Evolutionary conservation across 2,797 vertebrate species (phyloP), one percentile per base, ranked within the genome.

Genomic region (Eulemur albifrons): DNA sequence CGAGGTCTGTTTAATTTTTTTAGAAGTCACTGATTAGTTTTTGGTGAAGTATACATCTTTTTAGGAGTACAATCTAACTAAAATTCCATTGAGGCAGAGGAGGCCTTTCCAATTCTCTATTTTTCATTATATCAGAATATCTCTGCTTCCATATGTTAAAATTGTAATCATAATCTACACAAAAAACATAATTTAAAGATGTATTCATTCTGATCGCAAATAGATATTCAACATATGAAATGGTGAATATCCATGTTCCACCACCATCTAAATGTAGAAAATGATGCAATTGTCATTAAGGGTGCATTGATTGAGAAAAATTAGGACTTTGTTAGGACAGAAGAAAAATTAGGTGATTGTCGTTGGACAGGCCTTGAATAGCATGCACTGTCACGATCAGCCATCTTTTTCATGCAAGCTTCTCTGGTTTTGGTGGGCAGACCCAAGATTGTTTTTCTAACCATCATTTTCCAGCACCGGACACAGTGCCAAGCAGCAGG

Each of bases 101-200:
- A 79, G 57, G 40, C 2, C 0, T 81, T 75, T 84, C 30, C 9
- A 52, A 23, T 38, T 50, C 40, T 18, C 11, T 38, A 21, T 67
- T 88, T 86, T 85, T 87, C 45, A 45, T 90, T 77, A 38, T 40
- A 10, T 59, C 7, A 10, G 48, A 90, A 35, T 25, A 52, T 50
- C 7, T 79, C 95, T 94, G 87, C 81, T 73, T 96, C 69, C 7
- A 83, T 77, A 17, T 65, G 11, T 86, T 67, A 96, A 81, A 79
- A 48, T 40, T 94, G 2, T 76, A 73, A 88, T 82, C 73, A 88
- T 14, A 70, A 90, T 88, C 30, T 52, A 43, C 20, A 38, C 45
- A 70, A 75, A 75, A 76, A 69, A 3, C 7, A 4, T 88, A 72
- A 63, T 76, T 92, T 57, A 57, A 45, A 87, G 52, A 52, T 69